Percentiles rank a stretch among this genome's conserved stretches.
Conservation (phyloP, 2,888 invertebrate species). For the Tanytarsus gracilentus region DNA sequence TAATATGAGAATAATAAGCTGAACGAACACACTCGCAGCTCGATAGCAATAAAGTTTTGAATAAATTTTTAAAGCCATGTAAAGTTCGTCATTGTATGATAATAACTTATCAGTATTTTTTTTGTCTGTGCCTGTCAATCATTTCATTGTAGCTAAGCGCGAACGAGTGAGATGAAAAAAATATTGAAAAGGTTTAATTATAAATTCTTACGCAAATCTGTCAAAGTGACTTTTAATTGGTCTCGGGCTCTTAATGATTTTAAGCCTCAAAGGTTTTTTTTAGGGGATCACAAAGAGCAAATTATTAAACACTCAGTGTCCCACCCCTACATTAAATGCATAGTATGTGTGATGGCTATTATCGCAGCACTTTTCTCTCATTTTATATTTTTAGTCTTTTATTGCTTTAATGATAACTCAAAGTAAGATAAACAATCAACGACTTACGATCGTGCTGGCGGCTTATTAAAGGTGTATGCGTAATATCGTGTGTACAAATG, state of each 20-base stretch:
- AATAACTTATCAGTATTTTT: conserved; percentile 26
- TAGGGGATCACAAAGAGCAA: no score
- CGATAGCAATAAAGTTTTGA: not conserved
- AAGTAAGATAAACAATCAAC: conserved; percentile 21
- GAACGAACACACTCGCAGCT: not conserved
- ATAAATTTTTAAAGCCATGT: not conserved
- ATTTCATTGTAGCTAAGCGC: not conserved
- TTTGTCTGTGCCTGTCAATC: conserved; percentile 19
- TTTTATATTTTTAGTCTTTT: conserved; percentile 13
- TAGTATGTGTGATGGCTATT: not conserved
- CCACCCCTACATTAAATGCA: not conserved
- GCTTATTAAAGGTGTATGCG: not conserved
- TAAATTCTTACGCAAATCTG: conserved; percentile 8
- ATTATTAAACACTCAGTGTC: no score
- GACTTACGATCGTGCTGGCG: not conserved
- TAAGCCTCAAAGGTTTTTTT: not conserved
- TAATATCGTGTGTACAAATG: not conserved
- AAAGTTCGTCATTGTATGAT: conserved; percentile 21
- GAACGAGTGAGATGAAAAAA: not conserved
- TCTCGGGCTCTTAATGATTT: not conserved
- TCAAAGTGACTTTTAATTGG: conserved; percentile 5
- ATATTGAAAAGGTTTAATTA: not conserved
- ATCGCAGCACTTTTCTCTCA: conserved; percentile 4
- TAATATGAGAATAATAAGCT: not conserved
- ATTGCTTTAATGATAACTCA: conserved; percentile 26